Base-by-base conservation (phyloP, 2,113 vertebrate genomes). In the Clarias batrachus region DNA sequence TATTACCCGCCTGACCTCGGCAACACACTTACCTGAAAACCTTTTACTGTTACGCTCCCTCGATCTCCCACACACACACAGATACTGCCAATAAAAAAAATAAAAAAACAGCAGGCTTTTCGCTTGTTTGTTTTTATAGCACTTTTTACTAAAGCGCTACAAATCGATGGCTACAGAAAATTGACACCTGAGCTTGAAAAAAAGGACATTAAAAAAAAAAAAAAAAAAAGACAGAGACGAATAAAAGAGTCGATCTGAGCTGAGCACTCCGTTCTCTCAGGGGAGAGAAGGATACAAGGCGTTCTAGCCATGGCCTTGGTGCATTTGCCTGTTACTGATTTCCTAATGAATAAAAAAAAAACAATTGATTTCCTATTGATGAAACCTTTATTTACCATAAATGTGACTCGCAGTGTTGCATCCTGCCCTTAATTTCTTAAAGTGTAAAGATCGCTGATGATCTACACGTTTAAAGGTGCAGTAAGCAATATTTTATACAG, bases 161-260 rank as follows among this genome's bases (percentile, higher is more conserved):
- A 84, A 87, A 90, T 89, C 86, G n/a, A 89, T 88, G 16, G 57
- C 19, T 84, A 85, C 37, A 81, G 88, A 88, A 89, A 90, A 74
- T 52, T 23, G 76, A 89, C 86, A 88, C 66, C 85, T 3, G 2
- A 19, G 63, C 82, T 86, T 54, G 54, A 86, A 70, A 88, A 89
- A 41, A 41, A 68, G 48, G 21, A 41, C 41, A 41, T 41, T 41
- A 41, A 41, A 41, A 41, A 41, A 41, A 41, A 41, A 41, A 41
- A 41, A 41, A 41, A 41, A 41, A 41, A 41, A 41, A 85, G 70
- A n/a, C 83, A 70, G 66, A 48, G 27, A 76, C 9, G 65, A 87
- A 80, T 63, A 63, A 87, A 82, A 27, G 23, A 12, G 73, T 82
- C 70, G 81, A 82, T 87, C 70, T 65, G 21, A 66, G 27, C 10